phyloP scores from a whole-genome alignment of 2,888 invertebrate genomes.

The Dryomyza anilis region DNA sequence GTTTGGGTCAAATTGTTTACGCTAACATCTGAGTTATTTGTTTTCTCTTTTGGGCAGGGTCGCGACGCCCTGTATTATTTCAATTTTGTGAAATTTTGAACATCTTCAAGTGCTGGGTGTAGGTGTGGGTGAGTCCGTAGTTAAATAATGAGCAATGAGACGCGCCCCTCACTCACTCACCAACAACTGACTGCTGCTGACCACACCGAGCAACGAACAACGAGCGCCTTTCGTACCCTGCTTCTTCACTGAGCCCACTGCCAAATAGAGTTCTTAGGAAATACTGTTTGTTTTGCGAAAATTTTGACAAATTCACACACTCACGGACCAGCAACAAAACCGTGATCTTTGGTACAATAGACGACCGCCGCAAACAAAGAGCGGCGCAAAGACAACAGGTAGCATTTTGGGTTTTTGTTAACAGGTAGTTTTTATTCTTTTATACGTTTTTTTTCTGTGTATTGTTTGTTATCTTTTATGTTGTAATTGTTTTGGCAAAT shows the following conservation, averaged over 20 bases:
- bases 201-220: too few species aligned
- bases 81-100: background rate
- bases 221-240: too few species aligned
- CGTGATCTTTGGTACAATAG: too few species aligned
- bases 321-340: background rate
- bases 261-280: background rate
- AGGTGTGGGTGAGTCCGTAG: too few species aligned
- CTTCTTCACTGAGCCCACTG: background rate
- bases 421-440: slow-evolving; percentile 1
- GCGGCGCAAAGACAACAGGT: background rate
- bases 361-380: background rate
- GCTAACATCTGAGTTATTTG: background rate
- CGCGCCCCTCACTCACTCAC: too few species aligned
- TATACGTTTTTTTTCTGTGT: slow-evolving; percentile 5
- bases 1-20: background rate
- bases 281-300: slow-evolving; percentile 5
- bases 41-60: background rate
- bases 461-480: background rate
- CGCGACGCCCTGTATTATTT: background rate
- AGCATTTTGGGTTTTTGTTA: too few species aligned
- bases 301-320: slow-evolving; percentile 8
- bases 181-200: too few species aligned
- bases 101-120: background rate
- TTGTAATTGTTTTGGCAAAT: background rate
- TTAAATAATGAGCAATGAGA: background rate